Evolutionary conservation across 2,113 vertebrate species (phyloP).

Genomic region (Solenodon paradoxus): DNA sequence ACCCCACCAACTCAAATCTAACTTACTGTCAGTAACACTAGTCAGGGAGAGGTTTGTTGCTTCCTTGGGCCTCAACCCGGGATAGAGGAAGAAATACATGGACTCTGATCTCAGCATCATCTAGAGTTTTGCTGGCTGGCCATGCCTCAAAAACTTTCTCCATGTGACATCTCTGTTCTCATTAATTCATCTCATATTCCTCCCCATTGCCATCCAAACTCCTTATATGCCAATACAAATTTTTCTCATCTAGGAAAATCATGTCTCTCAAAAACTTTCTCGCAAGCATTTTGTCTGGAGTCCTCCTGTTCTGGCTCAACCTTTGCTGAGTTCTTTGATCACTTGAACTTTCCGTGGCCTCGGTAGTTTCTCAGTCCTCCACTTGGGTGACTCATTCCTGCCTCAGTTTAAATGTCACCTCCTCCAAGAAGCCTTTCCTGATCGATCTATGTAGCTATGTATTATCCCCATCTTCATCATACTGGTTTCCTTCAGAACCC

Average conservation of each 20-base stretch:
- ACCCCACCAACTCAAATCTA: not conserved
- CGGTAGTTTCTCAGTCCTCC: not conserved
- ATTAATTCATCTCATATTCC: not conserved
- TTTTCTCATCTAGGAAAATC: not conserved
- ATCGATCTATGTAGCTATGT: not conserved
- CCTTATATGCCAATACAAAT: not conserved
- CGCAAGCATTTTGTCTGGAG: not conserved
- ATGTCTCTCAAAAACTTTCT: not conserved
- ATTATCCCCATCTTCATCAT: not conserved
- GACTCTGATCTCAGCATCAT: not conserved
- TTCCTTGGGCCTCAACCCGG: not conserved
- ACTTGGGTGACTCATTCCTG: not conserved
- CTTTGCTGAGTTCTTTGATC: not conserved
- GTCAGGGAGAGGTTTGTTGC: not conserved
- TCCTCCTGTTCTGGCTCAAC: not conserved
- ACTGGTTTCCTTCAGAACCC: not conserved
- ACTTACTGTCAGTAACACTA: not conserved
- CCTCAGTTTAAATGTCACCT: not conserved
- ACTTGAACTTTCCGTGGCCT: not conserved
- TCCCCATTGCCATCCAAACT: not conserved
- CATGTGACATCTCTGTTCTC: not conserved
- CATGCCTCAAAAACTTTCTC: not conserved
- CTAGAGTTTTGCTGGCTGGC: not conserved
- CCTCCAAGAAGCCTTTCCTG: not conserved
- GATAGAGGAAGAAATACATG: not conserved